Evolutionary conservation across 2,888 invertebrate species (phyloP).

Genomic region (Scaptomyza parva): DNA sequence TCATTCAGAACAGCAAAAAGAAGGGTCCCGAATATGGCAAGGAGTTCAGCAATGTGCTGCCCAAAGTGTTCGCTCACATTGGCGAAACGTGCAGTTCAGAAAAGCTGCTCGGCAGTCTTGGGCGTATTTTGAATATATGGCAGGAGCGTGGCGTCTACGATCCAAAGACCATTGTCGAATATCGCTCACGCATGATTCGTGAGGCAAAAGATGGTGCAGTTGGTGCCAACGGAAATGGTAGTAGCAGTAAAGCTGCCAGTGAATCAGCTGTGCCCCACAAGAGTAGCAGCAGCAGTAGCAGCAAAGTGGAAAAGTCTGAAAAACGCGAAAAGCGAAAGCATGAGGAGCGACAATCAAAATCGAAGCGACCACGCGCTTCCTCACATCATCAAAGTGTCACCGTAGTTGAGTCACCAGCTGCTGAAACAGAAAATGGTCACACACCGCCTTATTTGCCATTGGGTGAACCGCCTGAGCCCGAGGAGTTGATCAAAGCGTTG

Average conservation of each 20-base stretch:
- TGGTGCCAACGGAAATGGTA: slow-evolving; percentile 41
- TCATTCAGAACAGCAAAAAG: slow-evolving; percentile 99
- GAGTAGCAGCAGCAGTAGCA: slow-evolving; percentile 13
- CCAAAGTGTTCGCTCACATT: slow-evolving; percentile 94
- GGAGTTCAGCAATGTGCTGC: slow-evolving; percentile 92
- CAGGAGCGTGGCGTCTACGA: slow-evolving; percentile 96
- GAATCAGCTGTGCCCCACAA: slow-evolving; percentile 37
- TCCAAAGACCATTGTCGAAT: slow-evolving; percentile 91
- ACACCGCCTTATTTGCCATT: slow-evolving; percentile 91
- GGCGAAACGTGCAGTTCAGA: slow-evolving; percentile 90
- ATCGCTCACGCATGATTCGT: slow-evolving; percentile 86
- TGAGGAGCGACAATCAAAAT: slow-evolving; percentile 77
- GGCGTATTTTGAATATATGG: slow-evolving; percentile 95
- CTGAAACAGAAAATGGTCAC: slow-evolving; percentile 88
- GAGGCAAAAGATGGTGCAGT: slow-evolving; percentile 12
- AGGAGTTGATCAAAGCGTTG: slow-evolving; percentile 93
- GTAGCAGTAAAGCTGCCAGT: slow-evolving; percentile 27
- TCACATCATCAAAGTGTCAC: slow-evolving; percentile 78
- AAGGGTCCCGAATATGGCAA: slow-evolving; percentile 98
- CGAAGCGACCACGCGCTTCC: slow-evolving; percentile 65
- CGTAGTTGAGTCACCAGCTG: slow-evolving; percentile 28
- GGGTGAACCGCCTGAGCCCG: slow-evolving; percentile 96
- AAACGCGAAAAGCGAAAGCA: slow-evolving; percentile 82
- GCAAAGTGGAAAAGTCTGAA: slow-evolving; percentile 69
- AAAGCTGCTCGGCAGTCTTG: slow-evolving; percentile 92